A percentile compares a stretch with the other conserved stretches of the same genome.
Conservation (phyloP, 2,888 invertebrate genomes). For the Melanophora roralis region DNA sequence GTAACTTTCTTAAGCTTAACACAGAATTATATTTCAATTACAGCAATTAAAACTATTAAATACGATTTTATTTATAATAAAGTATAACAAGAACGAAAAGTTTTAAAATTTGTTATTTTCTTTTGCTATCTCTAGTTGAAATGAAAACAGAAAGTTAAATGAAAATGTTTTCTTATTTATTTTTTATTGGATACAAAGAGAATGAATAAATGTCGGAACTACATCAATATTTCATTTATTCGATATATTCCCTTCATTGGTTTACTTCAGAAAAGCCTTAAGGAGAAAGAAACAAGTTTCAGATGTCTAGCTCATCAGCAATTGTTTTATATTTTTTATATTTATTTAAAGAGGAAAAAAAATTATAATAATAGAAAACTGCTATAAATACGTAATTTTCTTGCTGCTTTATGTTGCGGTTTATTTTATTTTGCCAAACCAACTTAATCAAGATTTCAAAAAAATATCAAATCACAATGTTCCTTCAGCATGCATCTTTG, state of each 20-base stretch:
- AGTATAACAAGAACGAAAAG: not conserved
- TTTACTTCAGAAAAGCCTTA: not conserved
- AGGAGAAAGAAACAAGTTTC: not conserved
- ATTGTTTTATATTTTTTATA: not conserved
- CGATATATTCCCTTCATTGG: conserved; percentile 7
- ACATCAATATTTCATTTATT: conserved; percentile 59
- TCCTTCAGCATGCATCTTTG: conserved; percentile 1
- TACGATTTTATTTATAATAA: conserved; percentile 25
- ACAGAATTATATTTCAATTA: conserved; percentile 19
- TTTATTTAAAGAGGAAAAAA: not conserved
- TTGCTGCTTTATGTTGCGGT: conserved; percentile 17
- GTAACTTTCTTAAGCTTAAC: not conserved
- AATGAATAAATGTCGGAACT: too few species aligned
- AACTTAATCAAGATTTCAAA: conserved; percentile 50
- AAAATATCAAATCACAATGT: not conserved
- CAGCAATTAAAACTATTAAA: conserved; percentile 23
- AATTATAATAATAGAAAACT: not conserved
- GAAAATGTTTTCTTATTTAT: not conserved
- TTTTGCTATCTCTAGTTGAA: not conserved
- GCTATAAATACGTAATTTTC: not conserved
- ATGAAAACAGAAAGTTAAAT: too few species aligned
- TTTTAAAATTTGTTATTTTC: not conserved
- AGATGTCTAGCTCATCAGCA: conserved; percentile 31
- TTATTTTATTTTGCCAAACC: conserved; percentile 24
- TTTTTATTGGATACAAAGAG: not conserved